phyloP scores from a whole-genome alignment of 2,113 vertebrate genomes.

The Sminthopsis crassicaudata region DNA sequence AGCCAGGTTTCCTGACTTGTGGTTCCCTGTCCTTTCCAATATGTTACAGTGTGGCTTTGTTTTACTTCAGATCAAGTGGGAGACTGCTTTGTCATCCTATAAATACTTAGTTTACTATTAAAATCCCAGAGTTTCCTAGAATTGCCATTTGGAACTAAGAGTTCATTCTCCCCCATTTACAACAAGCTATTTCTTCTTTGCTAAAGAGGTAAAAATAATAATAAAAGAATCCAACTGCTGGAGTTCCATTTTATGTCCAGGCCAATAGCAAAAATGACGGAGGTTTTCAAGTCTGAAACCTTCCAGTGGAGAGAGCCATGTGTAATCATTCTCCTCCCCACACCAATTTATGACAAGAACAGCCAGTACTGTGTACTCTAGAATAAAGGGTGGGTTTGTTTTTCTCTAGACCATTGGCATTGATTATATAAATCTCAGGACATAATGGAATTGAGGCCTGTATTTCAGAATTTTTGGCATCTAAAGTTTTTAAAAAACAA shows the following conservation, averaged over 20 bases:
- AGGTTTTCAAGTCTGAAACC: conserved; percentile 35
- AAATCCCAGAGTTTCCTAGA: conserved; percentile 28
- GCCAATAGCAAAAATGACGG: not conserved
- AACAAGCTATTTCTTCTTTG: not conserved
- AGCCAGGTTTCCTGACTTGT: not conserved
- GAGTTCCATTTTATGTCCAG: not conserved
- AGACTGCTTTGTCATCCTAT: not conserved
- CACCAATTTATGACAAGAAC: conserved; percentile 41
- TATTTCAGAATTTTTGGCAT: not conserved
- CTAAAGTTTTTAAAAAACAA: conserved; percentile 52
- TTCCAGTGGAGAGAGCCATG: accelerated
- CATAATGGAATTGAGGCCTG: conserved; percentile 39
- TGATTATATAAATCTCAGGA: conserved; percentile 55
- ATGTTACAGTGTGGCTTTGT: not conserved
- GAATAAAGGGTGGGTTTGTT: conserved; percentile 50
- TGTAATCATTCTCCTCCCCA: conserved; percentile 38
- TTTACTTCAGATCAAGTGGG: accelerated
- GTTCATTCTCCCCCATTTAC: not conserved
- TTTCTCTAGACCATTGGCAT: conserved; percentile 55
- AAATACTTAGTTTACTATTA: not conserved
- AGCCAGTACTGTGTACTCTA: conserved; percentile 47
- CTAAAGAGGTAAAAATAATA: conserved; percentile 1
- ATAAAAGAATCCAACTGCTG: conserved; percentile 39
- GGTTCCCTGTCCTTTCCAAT: not conserved
- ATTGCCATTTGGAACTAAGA: not conserved